phyloP scores from a whole-genome alignment of 2,888 invertebrate genomes.

The Chymomyza amoena region DNA sequence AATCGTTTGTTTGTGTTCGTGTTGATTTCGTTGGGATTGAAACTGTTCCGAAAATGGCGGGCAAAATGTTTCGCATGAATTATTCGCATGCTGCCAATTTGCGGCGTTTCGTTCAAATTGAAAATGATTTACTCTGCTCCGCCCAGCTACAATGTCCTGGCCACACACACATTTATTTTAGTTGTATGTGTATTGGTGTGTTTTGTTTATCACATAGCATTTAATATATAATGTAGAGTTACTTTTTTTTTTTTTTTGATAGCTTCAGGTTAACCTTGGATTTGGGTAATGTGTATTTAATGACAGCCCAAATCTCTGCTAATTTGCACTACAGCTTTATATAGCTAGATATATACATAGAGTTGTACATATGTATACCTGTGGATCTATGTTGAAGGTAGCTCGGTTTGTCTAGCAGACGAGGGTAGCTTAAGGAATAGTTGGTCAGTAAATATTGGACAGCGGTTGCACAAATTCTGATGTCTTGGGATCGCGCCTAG shows the following conservation, averaged over 20 bases:
- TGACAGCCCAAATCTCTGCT: constrained; percentile 2
- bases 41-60: constrained; percentile 3
- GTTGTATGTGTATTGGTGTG: not conserved
- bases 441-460: too few relatives aligned
- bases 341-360: too few relatives aligned
- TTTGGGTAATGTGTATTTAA: constrained; percentile 20
- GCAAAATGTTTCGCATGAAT: constrained; percentile 33
- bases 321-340: not conserved
- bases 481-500: too few relatives aligned
- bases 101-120: constrained; percentile 13
- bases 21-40: constrained; percentile 9
- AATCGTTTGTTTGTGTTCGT: not conserved
- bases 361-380: too few relatives aligned
- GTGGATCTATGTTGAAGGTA: too few relatives aligned
- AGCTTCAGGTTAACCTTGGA: not conserved
- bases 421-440: too few relatives aligned
- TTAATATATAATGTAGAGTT: not conserved
- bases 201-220: not conserved
- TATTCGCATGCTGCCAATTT: constrained; percentile 36
- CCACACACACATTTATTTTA: not conserved
- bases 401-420: too few relatives aligned
- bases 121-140: constrained; percentile 29
- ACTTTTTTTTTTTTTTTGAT: not conserved
- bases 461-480: too few relatives aligned
- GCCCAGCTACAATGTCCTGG: not conserved